A percentile compares a stretch with the other conserved stretches of the same genome.
These are phyloP conservation scores for Podotricha telesiphe DNA, from an alignment of 2,888 invertebrate genomes.

Conservation along the genomic window DNA sequence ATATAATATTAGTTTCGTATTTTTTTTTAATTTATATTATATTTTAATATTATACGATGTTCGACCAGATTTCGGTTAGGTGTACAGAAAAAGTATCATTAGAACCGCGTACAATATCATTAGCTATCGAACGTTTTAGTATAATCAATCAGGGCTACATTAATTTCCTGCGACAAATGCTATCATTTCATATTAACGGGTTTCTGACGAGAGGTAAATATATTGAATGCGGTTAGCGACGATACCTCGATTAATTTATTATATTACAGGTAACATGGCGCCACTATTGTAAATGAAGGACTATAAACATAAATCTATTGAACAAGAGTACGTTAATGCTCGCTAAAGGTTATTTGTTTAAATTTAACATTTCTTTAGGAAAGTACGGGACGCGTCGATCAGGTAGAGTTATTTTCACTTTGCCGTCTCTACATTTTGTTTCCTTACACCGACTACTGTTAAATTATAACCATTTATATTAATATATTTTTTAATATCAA, in stretches of 20 bases:
- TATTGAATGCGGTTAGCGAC: constrained; percentile 53
- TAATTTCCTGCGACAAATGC: constrained; percentile 55
- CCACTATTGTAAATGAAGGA: constrained; percentile 28
- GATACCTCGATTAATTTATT: constrained; percentile 64
- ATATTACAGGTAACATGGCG: constrained; percentile 47
- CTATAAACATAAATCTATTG: constrained; percentile 17
- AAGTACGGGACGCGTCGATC: background rate
- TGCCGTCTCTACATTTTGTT: background rate
- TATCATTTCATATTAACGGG: constrained; percentile 55
- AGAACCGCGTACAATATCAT: constrained; percentile 26
- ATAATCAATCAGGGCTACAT: constrained; percentile 49
- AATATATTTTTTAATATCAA: background rate
- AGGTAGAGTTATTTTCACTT: background rate
- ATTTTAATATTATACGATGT: background rate
- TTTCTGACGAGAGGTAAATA: constrained; percentile 56
- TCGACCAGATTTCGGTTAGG: constrained; percentile 2
- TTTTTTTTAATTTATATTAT: constrained; percentile 33
- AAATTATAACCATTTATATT: background rate
- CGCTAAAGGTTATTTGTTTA: background rate
- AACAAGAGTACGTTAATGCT: background rate
- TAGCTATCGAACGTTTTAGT: constrained; percentile 42
- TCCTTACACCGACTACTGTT: background rate
- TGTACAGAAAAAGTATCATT: constrained; percentile 21
- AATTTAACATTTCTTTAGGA: background rate
- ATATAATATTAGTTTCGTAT: constrained; percentile 39